A percentile compares a stretch with the other conserved stretches of the same genome.
Conservation (phyloP, 2,888 invertebrate genomes). For the Nemoura dubitans region DNA sequence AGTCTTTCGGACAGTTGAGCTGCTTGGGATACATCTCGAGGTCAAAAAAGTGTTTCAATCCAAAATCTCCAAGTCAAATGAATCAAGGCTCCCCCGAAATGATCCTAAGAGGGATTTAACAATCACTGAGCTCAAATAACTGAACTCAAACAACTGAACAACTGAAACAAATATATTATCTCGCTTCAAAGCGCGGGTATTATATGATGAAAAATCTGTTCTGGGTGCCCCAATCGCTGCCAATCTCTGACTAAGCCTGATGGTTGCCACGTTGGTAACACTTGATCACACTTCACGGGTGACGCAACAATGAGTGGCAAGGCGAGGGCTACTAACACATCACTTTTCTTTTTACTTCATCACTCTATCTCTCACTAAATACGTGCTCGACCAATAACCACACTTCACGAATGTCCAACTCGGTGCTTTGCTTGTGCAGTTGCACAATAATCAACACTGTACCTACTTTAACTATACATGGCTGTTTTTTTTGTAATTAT, state of each 20-base stretch:
- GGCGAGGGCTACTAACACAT: background rate
- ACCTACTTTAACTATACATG: background rate
- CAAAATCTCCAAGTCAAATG: too few relatives aligned
- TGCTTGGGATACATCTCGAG: too few relatives aligned
- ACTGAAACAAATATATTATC: too few relatives aligned
- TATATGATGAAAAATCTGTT: background rate
- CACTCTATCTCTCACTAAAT: background rate
- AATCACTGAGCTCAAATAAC: too few relatives aligned
- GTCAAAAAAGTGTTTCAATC: too few relatives aligned
- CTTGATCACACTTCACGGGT: too few relatives aligned
- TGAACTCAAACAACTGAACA: too few relatives aligned
- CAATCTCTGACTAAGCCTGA: background rate
- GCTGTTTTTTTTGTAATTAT: background rate
- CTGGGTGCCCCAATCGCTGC: background rate
- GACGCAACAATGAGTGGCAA: too few relatives aligned
- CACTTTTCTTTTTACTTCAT: background rate
- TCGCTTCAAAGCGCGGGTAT: too few relatives aligned
- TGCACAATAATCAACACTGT: slow-evolving; percentile 3
- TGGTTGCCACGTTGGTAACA: background rate
- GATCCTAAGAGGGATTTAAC: too few relatives aligned
- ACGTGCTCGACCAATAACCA: slow-evolving; percentile 9
- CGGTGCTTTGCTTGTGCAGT: slow-evolving; percentile 33
- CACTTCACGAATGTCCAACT: slow-evolving; percentile 40
- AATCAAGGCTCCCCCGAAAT: too few relatives aligned
- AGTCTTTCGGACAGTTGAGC: too few relatives aligned